phyloP scores from a whole-genome alignment of 2,113 vertebrate species.

The Todiramphus saurophagus region DNA sequence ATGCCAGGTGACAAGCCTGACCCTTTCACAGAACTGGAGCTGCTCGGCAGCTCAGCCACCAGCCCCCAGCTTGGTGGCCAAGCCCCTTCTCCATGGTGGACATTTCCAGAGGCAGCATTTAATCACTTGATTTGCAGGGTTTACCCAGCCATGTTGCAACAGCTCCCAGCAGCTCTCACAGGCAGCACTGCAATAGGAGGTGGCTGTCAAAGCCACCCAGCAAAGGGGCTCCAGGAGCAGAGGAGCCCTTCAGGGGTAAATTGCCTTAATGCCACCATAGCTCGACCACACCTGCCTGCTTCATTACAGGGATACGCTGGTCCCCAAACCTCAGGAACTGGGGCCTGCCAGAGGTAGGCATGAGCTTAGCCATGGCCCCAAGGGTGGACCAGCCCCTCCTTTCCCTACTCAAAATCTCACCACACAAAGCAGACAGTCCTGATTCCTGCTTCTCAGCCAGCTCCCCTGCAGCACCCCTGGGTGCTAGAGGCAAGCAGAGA shows the following conservation, averaged over 20 bases:
- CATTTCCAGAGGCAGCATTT: constrained; percentile 35
- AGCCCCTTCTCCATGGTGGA: neutral
- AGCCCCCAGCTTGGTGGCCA: fast-evolving
- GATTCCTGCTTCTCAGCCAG: neutral
- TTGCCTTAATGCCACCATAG: neutral
- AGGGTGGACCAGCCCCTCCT: neutral
- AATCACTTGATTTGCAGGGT: neutral
- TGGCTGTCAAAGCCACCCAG: neutral
- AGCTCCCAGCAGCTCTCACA: constrained; percentile 34
- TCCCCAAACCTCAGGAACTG: neutral
- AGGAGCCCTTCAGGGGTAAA: neutral
- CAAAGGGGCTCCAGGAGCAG: neutral
- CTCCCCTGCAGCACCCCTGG: neutral
- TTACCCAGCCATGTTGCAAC: constrained; percentile 59
- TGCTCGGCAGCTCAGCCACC: neutral
- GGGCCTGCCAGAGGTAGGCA: neutral
- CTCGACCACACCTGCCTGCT: fast-evolving
- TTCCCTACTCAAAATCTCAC: neutral
- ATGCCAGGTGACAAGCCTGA: fast-evolving
- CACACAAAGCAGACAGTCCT: neutral
- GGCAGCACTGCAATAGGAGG: constrained; percentile 8
- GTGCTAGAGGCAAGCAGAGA: neutral
- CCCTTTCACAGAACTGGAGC: neutral
- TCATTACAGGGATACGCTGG: fast-evolving
- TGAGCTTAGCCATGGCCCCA: neutral